Base-by-base conservation (phyloP, 2,113 vertebrate species). In the Piprites chloris region DNA sequence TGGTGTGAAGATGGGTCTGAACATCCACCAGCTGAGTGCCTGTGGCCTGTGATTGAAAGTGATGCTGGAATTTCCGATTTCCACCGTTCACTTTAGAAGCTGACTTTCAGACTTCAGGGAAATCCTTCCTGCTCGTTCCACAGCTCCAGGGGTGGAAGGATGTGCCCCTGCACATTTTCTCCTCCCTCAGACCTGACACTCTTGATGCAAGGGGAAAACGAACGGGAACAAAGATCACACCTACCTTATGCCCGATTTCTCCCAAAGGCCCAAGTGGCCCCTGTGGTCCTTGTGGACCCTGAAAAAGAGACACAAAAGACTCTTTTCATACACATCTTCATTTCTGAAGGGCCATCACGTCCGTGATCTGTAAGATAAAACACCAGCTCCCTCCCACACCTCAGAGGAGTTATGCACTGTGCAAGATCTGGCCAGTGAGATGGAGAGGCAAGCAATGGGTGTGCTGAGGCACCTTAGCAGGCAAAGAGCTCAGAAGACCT, bases 161-260 rank as follows among this genome's bases (percentile, higher is more conserved):
- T 41, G 33, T 0, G 2, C 8, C 72, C 50, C n/a, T 65, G 46
- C 23, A 59, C 7, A 2, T 35, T 46, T 59, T 46, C 37, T 91
- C 22, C 24, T 63, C 39, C n/a, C n/a, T 68, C 59, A 44, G n/a
- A 50, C 69, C 65, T 68, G 35, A 42, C 27, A n/a, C 32, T 77
- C 62, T 30, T 4, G 2, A 32, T 41, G 19, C 16, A 33, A 66
- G 6, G 5, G 33, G 47, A 75, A 71, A 87, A 44, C 12, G 72
- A 53, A 68, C 4, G 52, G 73, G 39, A 90, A 24, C 9, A 69
- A 62, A 76, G n/a, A 26, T 41, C 21, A 53, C 39, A 95, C 97
- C 92, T 98, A 99, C 99, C 98, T 97, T 97, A n/a, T 89, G 97
- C 23, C 99, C 99, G 49, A 98, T 99, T 91, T 99, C 98, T 95